A percentile compares a stretch with the other conserved stretches of the same genome.
These are phyloP conservation scores for Platyscelio sp. DNA, from an alignment of 2,888 invertebrate genomes.

Conservation along the genomic window DNA sequence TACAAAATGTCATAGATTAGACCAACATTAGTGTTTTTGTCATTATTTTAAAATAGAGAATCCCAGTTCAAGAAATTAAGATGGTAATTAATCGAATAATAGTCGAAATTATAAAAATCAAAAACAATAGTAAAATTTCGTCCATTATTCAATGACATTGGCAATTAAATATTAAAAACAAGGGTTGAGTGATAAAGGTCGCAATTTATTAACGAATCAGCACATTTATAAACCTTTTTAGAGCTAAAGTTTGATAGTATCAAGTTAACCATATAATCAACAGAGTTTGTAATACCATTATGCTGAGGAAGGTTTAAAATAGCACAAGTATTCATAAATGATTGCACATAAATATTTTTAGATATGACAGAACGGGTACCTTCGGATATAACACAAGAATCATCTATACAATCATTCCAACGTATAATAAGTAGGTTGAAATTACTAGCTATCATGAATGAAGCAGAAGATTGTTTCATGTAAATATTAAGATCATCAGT, in stretches of 20 bases:
- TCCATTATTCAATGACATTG: too few species aligned
- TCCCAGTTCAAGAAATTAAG: background rate
- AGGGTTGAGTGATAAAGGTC: background rate
- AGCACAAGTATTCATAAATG: background rate
- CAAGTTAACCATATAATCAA: background rate
- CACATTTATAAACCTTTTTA: background rate
- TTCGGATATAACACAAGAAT: background rate
- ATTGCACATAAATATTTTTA: background rate
- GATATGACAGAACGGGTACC: background rate
- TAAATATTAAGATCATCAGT: background rate
- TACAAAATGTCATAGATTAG: background rate
- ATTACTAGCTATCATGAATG: background rate
- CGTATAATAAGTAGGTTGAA: background rate
- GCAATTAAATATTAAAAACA: too few species aligned
- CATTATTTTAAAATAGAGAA: background rate
- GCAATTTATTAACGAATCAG: background rate
- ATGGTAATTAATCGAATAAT: background rate
- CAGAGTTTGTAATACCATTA: background rate
- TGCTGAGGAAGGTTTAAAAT: background rate
- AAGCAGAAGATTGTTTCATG: too few species aligned
- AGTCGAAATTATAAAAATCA: slow-evolving; percentile 1
- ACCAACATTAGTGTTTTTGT: background rate
- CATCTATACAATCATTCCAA: background rate
- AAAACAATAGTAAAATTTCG: background rate
- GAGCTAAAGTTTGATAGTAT: background rate